Conservation (phyloP, 1,140 invertebrate genomes). For the Laodelphax striatellus region DNA sequence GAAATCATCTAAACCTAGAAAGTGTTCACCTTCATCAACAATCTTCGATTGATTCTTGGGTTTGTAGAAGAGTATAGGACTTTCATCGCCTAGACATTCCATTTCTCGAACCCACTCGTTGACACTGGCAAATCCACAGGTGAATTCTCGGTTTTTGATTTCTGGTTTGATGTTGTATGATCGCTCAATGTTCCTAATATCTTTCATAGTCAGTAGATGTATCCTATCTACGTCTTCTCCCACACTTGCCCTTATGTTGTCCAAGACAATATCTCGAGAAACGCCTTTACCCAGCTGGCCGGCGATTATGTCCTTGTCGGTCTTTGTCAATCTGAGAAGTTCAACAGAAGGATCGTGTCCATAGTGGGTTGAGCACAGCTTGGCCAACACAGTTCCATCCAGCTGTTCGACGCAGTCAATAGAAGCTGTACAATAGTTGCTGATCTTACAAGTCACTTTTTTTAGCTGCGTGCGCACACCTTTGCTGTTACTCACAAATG, state of each 20-base stretch:
- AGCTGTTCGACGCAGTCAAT: conserved; percentile 10
- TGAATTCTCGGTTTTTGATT: not conserved
- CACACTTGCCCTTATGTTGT: conserved; percentile 7
- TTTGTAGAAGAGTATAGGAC: conserved; percentile 9
- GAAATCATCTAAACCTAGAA: conserved; percentile 3
- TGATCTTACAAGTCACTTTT: conserved; percentile 10
- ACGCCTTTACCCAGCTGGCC: conserved; percentile 8
- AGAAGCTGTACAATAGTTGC: conserved; percentile 12
- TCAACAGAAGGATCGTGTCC: conserved; percentile 10
- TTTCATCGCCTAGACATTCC: conserved; percentile 5
- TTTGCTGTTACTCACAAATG: conserved; percentile 7
- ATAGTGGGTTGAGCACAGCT: conserved; percentile 14
- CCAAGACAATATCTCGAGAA: conserved; percentile 12
- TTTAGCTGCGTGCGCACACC: not conserved
- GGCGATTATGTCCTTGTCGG: conserved; percentile 8
- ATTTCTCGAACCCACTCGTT: conserved; percentile 7
- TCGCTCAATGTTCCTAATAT: conserved; percentile 15
- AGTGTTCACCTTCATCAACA: not conserved
- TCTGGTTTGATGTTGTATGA: conserved; percentile 5
- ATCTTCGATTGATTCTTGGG: not conserved
- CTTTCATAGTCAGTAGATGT: conserved; percentile 12
- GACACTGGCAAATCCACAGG: not conserved
- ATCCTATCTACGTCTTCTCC: conserved; percentile 11
- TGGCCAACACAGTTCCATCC: conserved; percentile 8
- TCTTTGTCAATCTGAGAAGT: conserved; percentile 9